Conservation (phyloP, 2,113 vertebrate genomes). For the Ornithorhynchus anatinus region DNA sequence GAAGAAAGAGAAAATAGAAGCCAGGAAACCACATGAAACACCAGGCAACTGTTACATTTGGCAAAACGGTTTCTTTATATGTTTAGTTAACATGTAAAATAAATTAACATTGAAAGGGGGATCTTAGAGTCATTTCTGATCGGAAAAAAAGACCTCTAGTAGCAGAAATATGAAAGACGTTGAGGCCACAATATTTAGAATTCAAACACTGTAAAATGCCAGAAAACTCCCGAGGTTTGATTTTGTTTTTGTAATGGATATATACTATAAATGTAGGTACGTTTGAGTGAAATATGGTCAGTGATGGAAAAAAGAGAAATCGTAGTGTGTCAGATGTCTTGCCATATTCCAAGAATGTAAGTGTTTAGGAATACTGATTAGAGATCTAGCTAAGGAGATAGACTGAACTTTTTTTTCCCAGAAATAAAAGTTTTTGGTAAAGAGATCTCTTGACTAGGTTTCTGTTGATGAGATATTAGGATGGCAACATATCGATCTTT, state of each 20-base stretch:
- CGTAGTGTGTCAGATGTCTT: not conserved
- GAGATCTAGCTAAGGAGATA: too few relatives aligned
- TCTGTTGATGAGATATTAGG: not conserved
- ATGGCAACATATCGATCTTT: not conserved
- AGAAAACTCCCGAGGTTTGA: not conserved
- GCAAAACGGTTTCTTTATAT: not conserved
- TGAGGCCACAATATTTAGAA: constrained; percentile 18
- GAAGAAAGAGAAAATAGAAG: not conserved
- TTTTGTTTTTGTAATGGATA: constrained; percentile 3
- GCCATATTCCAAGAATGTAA: not conserved
- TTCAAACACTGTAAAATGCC: constrained; percentile 15
- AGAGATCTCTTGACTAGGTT: not conserved
- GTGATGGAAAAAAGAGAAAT: not conserved
- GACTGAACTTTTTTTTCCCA: not conserved
- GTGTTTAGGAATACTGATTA: too few relatives aligned
- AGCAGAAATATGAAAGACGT: not conserved
- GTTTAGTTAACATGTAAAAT: constrained; percentile 38
- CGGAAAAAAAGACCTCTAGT: not conserved
- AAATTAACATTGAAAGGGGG: constrained; percentile 26
- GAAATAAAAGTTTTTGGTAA: not conserved
- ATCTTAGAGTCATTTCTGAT: constrained; percentile 26
- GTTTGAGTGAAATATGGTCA: not conserved
- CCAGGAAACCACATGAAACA: constrained; percentile 19
- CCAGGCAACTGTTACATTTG: constrained; percentile 6
- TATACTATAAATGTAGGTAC: not conserved